Evolutionary conservation across 53 echinoderm and acorn worm species (phyloP), one percentile per base, ranked within the genome.

Genomic region (Astropecten irregularis): DNA sequence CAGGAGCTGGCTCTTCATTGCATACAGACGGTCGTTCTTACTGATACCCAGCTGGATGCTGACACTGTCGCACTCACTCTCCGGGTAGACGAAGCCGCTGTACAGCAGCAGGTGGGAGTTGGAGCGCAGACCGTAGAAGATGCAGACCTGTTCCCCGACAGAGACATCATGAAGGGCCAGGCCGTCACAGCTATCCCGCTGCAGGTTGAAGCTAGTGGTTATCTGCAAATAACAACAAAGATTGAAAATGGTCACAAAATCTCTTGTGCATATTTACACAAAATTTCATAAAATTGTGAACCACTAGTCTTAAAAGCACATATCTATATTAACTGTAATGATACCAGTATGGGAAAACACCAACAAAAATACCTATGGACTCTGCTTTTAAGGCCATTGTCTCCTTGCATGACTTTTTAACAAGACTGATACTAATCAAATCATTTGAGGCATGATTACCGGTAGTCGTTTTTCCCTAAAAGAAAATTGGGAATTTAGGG

Each of bases 71-170:
- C 88, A 82, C 36, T 73, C 65, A 40, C 92, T 96, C 20, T 86
- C 88, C 1, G 92, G 92, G 72, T 86, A 94, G 18, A 96, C 88
- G 82, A 96, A 96, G 27, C 96, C 96, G 38, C 91, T 93, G 81
- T 91, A 94, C 22, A 96, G 86, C 32, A 96, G 76, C 60, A 94
- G 81, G 54, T 94, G 86, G 9, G 91, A 73, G 49, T 91, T 96
- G 56, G 93, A 81, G 14, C 96, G 88, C 11, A 84, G 87, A 35
- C 97, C 94, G 27, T 96, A 94, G 87, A 92, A 94, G 65, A 96
- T 94, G 62, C 65, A 68, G 76, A 96, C 69, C 65, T 96, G 94
- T 18, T 96, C 92, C 0, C 90, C 90, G 5, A 55, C 71, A 3
- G 53, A 39, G 4, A 89, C 54, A 61, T 94, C 92, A 18, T 70